phyloP scores from a whole-genome alignment of 2,888 invertebrate species.

The Xanthia icteritia region DNA sequence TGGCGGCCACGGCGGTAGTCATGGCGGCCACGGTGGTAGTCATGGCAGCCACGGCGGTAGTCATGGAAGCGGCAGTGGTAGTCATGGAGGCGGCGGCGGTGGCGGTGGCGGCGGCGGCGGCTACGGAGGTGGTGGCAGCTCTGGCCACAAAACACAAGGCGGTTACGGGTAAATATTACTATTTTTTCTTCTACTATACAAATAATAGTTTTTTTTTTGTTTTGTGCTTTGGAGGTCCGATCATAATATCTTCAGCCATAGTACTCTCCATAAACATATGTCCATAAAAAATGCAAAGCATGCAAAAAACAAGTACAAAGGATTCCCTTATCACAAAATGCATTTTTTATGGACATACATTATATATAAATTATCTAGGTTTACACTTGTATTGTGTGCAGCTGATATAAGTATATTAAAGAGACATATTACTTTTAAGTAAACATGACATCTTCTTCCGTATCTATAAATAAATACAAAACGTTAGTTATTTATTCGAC shows the following conservation, averaged over 20 bases:
- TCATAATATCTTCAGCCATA: not conserved
- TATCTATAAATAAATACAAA: not conserved
- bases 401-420: not conserved
- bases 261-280: not conserved
- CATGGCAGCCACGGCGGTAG: not conserved
- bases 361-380: not conserved
- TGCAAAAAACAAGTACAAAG: no score
- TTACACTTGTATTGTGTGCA: not conserved
- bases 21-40: constrained; percentile 44
- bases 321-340: no score
- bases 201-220: not conserved
- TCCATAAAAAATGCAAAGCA: no score
- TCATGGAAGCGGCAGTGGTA: constrained; percentile 7
- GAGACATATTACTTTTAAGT: not conserved
- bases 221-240: not conserved
- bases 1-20: no score
- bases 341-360: no score
- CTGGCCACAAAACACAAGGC: not conserved
- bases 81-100: constrained; percentile 32
- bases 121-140: not conserved
- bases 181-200: not conserved
- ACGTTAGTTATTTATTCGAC: not conserved
- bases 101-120: not conserved
- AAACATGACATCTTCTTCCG: not conserved
- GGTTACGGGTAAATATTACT: constrained; percentile 26